Conservation (phyloP, 1,140 invertebrate species). For the Apis florea region DNA sequence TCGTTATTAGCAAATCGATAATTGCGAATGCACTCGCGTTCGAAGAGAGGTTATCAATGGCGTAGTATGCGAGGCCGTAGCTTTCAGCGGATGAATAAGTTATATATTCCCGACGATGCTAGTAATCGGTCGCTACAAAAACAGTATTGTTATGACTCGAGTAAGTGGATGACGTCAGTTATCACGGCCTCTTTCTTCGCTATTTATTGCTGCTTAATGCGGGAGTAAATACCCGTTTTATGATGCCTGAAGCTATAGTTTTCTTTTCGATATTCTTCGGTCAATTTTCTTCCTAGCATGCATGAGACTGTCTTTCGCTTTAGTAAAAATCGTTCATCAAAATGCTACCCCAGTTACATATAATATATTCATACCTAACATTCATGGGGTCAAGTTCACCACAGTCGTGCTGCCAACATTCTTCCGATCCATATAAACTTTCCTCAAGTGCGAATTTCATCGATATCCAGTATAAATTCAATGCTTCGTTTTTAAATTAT, state of each 20-base stretch:
- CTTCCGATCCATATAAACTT: conserved; percentile 21
- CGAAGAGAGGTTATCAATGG: conserved; percentile 52
- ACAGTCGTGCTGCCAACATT: conserved; percentile 1
- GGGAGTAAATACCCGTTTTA: conserved; percentile 40
- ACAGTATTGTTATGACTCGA: conserved; percentile 54
- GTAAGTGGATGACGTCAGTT: conserved; percentile 50
- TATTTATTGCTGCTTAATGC: conserved; percentile 49
- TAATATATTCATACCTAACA: background rate
- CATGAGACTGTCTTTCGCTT: no score
- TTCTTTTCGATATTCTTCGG: background rate
- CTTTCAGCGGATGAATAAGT: conserved; percentile 53
- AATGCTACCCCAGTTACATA: background rate
- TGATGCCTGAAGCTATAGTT: background rate
- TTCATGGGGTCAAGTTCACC: background rate
- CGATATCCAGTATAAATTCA: background rate
- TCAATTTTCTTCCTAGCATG: background rate
- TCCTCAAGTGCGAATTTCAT: background rate
- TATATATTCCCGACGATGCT: conserved; percentile 44
- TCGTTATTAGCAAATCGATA: conserved; percentile 20
- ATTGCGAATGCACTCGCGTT: conserved; percentile 24
- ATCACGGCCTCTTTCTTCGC: conserved; percentile 49
- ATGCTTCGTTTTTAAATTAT: background rate
- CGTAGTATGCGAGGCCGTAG: conserved; percentile 38
- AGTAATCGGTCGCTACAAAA: conserved; percentile 48
- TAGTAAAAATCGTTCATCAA: background rate